phyloP scores from a whole-genome alignment of 2,797 vertebrate species.

The Staurois parvus region DNA sequence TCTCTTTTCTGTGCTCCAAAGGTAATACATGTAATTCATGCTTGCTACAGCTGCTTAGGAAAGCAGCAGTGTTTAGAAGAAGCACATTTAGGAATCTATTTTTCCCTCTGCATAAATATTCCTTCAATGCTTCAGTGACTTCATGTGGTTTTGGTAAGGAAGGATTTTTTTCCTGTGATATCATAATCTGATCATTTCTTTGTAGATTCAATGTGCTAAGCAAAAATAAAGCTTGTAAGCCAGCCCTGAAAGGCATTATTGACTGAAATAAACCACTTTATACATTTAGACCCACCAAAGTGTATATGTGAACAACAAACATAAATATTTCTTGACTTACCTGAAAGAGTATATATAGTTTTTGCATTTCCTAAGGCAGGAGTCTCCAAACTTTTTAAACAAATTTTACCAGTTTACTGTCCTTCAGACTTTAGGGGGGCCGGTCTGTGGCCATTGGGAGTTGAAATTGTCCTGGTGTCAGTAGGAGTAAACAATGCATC shows the following conservation, averaged over 20 bases:
- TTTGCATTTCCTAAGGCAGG: too few species aligned
- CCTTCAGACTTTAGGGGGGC: too few species aligned
- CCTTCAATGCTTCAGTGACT: slow-evolving; percentile 67
- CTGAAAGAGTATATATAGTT: too few species aligned
- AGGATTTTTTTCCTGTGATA: slow-evolving; percentile 59
- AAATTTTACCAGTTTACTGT: too few species aligned
- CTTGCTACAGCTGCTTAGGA: slow-evolving; percentile 67
- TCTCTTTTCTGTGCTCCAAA: slow-evolving; percentile 30
- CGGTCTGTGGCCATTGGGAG: too few species aligned
- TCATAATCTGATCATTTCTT: slow-evolving; percentile 64
- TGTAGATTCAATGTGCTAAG: slow-evolving; percentile 26
- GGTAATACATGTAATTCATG: slow-evolving; percentile 58
- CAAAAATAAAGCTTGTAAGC: not conserved
- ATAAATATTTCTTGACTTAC: not conserved
- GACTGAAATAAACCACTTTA: slow-evolving; percentile 25
- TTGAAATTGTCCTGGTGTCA: too few species aligned
- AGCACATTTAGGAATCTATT: slow-evolving; percentile 66
- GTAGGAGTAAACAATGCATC: too few species aligned
- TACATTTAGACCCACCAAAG: not conserved
- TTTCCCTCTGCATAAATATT: slow-evolving; percentile 33
- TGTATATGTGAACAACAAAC: not conserved
- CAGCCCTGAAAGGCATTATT: not conserved
- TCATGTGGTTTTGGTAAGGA: slow-evolving; percentile 69
- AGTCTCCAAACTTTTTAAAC: too few species aligned
- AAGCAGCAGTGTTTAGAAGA: slow-evolving; percentile 69